Percentiles rank a stretch among this genome's conserved stretches.
These are phyloP conservation scores for Tortricodes alternella DNA, from an alignment of 2,888 invertebrate genomes.

Conservation along the genomic window DNA sequence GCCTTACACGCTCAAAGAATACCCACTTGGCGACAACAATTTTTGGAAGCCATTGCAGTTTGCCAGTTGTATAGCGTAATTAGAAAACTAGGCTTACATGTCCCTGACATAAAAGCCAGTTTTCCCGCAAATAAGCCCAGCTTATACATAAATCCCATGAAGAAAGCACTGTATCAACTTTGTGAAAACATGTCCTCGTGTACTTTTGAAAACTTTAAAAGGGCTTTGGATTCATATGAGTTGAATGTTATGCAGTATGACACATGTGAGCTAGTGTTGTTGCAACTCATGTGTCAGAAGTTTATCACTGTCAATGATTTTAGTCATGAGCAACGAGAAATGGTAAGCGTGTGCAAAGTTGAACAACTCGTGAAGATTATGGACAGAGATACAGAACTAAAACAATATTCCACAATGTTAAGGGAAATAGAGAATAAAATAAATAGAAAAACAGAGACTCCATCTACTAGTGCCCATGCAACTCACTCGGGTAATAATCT, in stretches of 20 bases:
- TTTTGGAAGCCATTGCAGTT: slow-evolving; percentile 68
- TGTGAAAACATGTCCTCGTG: slow-evolving; percentile 63
- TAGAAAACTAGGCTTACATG: slow-evolving; percentile 63
- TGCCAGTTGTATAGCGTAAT: slow-evolving; percentile 64
- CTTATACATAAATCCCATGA: slow-evolving; percentile 61
- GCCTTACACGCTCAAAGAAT: slow-evolving; percentile 55
- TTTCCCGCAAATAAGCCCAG: slow-evolving; percentile 55
- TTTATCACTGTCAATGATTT: slow-evolving; percentile 53
- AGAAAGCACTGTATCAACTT: slow-evolving; percentile 63
- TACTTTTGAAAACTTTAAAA: slow-evolving; percentile 58
- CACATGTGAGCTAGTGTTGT: slow-evolving; percentile 62
- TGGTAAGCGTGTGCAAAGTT: slow-evolving; percentile 42
- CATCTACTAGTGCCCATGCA: slow-evolving; percentile 34
- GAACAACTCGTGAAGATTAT: slow-evolving; percentile 58
- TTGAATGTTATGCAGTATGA: slow-evolving; percentile 59
- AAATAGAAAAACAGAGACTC: slow-evolving; percentile 36
- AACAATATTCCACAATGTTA: slow-evolving; percentile 49
- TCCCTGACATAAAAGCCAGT: slow-evolving; percentile 49
- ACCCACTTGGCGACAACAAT: slow-evolving; percentile 64
- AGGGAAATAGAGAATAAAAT: slow-evolving; percentile 49
- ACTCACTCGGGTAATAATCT: slow-evolving; percentile 26
- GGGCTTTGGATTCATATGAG: slow-evolving; percentile 55
- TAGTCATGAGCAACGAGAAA: slow-evolving; percentile 38
- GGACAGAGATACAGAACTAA: slow-evolving; percentile 53
- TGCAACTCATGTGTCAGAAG: slow-evolving; percentile 65